Percentiles rank a stretch among this genome's conserved stretches.
These are phyloP conservation scores for Pollenia griseotomentosa DNA, from an alignment of 2,888 invertebrate genomes.

Conservation along the genomic window DNA sequence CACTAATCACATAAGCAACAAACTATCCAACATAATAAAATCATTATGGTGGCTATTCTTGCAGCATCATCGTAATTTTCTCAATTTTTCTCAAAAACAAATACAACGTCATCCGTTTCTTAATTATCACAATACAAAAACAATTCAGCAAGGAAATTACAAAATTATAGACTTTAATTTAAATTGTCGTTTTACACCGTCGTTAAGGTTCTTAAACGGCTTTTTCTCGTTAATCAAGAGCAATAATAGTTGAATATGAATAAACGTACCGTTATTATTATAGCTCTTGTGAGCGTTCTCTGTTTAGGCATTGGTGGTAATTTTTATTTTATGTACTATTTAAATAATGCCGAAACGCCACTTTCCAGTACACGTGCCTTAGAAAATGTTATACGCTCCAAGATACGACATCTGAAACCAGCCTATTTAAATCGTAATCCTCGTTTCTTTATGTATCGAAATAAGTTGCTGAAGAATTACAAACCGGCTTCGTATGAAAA, in stretches of 20 bases:
- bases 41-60: slow-evolving; percentile 60
- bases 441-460: slow-evolving; percentile 83
- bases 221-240: neutral
- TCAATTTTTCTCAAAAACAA: slow-evolving; percentile 22
- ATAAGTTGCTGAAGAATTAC: slow-evolving; percentile 83
- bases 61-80: slow-evolving; percentile 56
- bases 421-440: slow-evolving; percentile 83
- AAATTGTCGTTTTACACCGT: slow-evolving; percentile 4
- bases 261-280: slow-evolving; percentile 80
- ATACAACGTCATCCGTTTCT: neutral
- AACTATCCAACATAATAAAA: slow-evolving; percentile 59
- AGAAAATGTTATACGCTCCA: slow-evolving; percentile 82
- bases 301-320: slow-evolving; percentile 81
- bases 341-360: slow-evolving; percentile 84
- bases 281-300: slow-evolving; percentile 80
- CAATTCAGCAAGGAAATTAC: neutral
- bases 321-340: slow-evolving; percentile 84
- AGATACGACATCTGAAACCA: slow-evolving; percentile 83
- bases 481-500: slow-evolving; percentile 83
- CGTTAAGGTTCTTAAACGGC: neutral
- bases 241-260: slow-evolving; percentile 76
- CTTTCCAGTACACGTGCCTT: slow-evolving; percentile 84
- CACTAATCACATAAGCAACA: slow-evolving; percentile 29
- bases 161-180: slow-evolving; percentile 16
- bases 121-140: neutral